A percentile compares a stretch with the other conserved stretches of the same genome.
Conservation (phyloP, 2,797 vertebrate genomes). For the Podargus strigoides region DNA sequence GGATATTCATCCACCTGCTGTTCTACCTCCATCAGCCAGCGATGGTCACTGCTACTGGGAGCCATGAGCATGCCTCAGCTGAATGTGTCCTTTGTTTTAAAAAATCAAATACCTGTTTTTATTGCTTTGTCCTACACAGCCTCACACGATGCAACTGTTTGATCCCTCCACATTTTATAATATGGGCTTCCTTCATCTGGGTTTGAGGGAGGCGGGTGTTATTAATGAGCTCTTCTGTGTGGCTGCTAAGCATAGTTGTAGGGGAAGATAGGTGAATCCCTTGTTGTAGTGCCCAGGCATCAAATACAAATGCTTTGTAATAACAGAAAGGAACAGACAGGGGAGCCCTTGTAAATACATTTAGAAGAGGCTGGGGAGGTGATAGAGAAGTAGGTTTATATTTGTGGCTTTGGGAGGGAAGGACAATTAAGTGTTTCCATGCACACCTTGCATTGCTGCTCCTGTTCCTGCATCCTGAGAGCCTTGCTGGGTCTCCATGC, state of each 20-base stretch:
- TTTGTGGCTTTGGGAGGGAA: background rate
- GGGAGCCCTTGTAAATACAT: constrained; percentile 38
- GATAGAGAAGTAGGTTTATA: background rate
- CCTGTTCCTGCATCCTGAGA: background rate
- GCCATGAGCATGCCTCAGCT: background rate
- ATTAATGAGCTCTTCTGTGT: background rate
- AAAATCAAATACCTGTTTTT: background rate
- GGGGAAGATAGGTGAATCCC: background rate
- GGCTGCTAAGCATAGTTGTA: background rate
- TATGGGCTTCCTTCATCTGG: background rate
- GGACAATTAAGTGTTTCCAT: background rate
- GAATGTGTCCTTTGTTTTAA: background rate
- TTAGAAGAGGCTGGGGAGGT: background rate
- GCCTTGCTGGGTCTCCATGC: background rate
- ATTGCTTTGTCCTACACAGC: background rate
- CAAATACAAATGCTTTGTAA: background rate
- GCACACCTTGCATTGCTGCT: fast-evolving
- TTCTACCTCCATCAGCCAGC: background rate
- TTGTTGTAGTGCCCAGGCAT: background rate
- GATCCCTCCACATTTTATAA: background rate
- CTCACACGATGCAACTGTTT: background rate
- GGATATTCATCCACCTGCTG: background rate
- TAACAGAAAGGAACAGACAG: constrained; percentile 35
- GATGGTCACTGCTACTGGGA: background rate
- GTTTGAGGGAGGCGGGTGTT: background rate